Evolutionary conservation across 2,113 vertebrate species (phyloP), one percentile per base, ranked within the genome.

Genomic region (Tragelaphus buxtoni): DNA sequence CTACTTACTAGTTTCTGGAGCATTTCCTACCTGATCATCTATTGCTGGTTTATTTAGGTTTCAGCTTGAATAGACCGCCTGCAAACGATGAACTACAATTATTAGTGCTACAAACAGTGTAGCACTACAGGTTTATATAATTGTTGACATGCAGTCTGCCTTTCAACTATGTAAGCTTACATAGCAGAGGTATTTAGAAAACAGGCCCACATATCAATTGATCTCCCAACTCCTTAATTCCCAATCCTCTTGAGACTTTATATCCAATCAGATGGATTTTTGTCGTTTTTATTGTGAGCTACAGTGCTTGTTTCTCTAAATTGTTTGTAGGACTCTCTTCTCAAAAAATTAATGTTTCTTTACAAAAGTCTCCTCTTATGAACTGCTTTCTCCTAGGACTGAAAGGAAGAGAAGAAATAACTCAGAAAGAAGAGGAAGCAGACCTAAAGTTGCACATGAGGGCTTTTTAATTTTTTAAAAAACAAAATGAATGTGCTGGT

Each of bases 241-340:
- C 72, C 35, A n/a, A 49, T 85, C 69, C 81, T 95, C 49, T 89
- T 85, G 77, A 94, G 77, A 92, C n/a, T 97, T 95, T 97, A 97
- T 47, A 93, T 77, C 63, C 51, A 90, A 91, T 97, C 72, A 93
- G 79, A 97, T 97, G 80, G 86, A 77, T 93, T 97, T 91, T 91
- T 96, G 94, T 96, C 91, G 86, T 87, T 97, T 97, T 96, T 96
- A 97, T 96, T 87, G 77, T 65, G 72, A 80, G 85, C 90, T 95
- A 91, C 90, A 69, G 89, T 56, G 95, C 90, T 96, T 91, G 55
- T 96, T 96, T 96, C 81, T 95, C 74, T 91, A 6, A 61, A 86
- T 95, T 97, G 88, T 96, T 95, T 96, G 90, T 94, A 69, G 85
- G 85, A 20, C 85, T 95, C 76, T 85, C 93, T 92, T 86, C 88